Conservation (phyloP, 2,888 invertebrate genomes). For the Drosophila yooni region DNA sequence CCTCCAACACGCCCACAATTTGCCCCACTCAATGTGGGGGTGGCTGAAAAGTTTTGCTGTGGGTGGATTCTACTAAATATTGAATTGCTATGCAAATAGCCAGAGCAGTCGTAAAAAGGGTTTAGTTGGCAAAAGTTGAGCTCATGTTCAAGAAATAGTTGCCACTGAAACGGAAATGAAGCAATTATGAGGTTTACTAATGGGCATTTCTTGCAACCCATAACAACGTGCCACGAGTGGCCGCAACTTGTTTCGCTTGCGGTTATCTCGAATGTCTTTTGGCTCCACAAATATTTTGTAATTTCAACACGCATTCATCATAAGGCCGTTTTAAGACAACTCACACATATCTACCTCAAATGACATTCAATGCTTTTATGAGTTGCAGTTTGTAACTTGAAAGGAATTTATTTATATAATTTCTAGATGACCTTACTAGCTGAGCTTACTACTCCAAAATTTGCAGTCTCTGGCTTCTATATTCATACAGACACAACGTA, state of each 20-base stretch:
- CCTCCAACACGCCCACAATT: constrained; percentile 13
- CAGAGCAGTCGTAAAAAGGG: constrained; percentile 45
- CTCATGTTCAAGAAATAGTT: constrained; percentile 58
- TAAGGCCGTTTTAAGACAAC: constrained; percentile 43
- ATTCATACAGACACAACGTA: neutral
- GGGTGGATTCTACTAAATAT: neutral
- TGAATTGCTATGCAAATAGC: constrained; percentile 36
- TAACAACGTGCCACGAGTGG: constrained; percentile 29
- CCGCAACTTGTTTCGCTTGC: constrained; percentile 42
- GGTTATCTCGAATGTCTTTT: neutral
- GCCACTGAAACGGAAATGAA: constrained; percentile 80
- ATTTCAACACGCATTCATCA: constrained; percentile 71
- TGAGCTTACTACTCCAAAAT: neutral
- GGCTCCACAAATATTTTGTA: constrained; percentile 64
- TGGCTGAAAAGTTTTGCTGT: constrained; percentile 9
- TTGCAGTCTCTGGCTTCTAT: neutral
- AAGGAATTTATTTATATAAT: neutral
- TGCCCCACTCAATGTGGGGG: neutral
- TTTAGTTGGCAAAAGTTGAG: constrained; percentile 35
- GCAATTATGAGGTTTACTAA: constrained; percentile 85
- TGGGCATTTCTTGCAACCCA: constrained; percentile 79
- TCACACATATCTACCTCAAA: neutral
- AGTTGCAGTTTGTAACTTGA: neutral
- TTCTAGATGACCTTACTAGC: neutral
- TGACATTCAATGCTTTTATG: neutral